These are phyloP conservation scores for Panonychus citri DNA, from an alignment of 1,140 invertebrate genomes.

Conservation along the genomic window DNA sequence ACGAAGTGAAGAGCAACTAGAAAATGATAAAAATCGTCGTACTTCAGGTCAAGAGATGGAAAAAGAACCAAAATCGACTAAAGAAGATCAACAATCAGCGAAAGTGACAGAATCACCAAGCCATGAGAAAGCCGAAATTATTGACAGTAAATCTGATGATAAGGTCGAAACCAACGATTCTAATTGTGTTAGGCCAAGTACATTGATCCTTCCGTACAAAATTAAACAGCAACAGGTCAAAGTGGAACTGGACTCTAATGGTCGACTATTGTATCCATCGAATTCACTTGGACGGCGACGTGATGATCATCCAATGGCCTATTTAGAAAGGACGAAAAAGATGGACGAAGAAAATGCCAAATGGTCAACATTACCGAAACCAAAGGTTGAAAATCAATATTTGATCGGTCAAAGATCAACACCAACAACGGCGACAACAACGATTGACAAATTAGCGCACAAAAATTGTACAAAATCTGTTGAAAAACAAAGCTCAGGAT, in stretches of 20 bases:
- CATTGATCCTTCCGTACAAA: neutral
- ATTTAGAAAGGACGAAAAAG: neutral
- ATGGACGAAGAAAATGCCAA: neutral
- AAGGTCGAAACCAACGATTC: no score
- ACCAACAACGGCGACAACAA: no score
- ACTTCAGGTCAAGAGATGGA: neutral
- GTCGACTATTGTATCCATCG: constrained; percentile 66
- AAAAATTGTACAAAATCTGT: neutral
- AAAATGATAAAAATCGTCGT: no score
- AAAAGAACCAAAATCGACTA: neutral
- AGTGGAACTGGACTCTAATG: constrained; percentile 45
- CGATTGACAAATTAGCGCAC: no score
- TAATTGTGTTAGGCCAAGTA: neutral
- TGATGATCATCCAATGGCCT: constrained; percentile 37
- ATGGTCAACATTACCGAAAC: neutral
- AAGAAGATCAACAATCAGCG: neutral
- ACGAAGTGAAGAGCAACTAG: neutral
- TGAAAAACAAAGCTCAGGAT: neutral
- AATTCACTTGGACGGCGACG: constrained; percentile 56
- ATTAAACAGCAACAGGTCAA: neutral
- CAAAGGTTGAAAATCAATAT: no score
- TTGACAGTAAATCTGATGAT: no score
- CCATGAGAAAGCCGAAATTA: no score
- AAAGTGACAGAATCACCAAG: no score
- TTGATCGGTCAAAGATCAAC: no score